phyloP scores from a whole-genome alignment of 2,888 invertebrate species.

The Fragum whitleyi region DNA sequence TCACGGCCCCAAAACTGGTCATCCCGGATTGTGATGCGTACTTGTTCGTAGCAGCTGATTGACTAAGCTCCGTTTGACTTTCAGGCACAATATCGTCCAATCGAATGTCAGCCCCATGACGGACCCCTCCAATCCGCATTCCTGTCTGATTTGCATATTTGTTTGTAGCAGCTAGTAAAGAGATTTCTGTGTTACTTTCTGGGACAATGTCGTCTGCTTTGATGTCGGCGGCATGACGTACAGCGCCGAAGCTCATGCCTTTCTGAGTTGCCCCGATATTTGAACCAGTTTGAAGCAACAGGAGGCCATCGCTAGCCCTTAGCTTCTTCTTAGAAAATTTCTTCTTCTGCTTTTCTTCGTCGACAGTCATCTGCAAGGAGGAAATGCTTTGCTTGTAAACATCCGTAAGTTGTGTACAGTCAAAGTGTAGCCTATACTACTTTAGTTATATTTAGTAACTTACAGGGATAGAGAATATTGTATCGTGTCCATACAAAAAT shows the following conservation, averaged over 20 bases:
- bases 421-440: neutral
- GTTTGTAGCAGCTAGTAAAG: constrained; percentile 76
- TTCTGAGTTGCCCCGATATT: constrained; percentile 83
- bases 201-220: constrained; percentile 78
- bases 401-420: constrained; percentile 12
- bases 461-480: neutral
- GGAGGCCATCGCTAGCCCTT: constrained; percentile 79
- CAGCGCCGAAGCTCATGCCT: constrained; percentile 80
- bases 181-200: constrained; percentile 72
- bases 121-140: constrained; percentile 74
- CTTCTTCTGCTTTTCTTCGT: constrained; percentile 44
- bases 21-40: constrained; percentile 81
- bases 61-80: constrained; percentile 66
- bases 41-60: constrained; percentile 81
- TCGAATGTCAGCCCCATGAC: constrained; percentile 73
- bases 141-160: constrained; percentile 78
- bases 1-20: constrained; percentile 76
- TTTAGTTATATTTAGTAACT: constrained; percentile 9
- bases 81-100: constrained; percentile 63
- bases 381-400: constrained; percentile 24
- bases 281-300: constrained; percentile 83
- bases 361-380: constrained; percentile 60
- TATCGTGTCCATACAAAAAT: neutral
- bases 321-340: constrained; percentile 82
- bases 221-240: constrained; percentile 83